Base-by-base conservation (phyloP, 1,140 invertebrate genomes). In the Pantala flavescens region DNA sequence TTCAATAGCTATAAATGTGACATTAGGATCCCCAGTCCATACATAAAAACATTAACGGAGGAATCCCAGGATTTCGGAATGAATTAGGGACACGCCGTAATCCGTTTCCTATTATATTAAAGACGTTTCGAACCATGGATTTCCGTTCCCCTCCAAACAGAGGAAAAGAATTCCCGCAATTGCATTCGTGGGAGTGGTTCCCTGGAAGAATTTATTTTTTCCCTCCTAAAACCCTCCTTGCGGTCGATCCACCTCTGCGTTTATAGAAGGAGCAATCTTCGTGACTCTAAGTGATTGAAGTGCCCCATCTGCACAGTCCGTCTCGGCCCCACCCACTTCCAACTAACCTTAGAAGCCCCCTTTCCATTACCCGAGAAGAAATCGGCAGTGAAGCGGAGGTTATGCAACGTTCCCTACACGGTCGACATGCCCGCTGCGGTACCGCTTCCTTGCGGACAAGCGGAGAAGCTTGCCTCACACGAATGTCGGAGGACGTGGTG, bases 391-490 rank as follows among this genome's bases (percentile, higher is more conserved):
- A 21, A 21, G 49, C 49, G 49, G 49, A 63, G 49, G 49, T 63
- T 63, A 63, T 63, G 49, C 49, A 63, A 63, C 49, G 3, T 63
- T 63, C n/a, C n/a, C 49, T 63, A 63, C 49, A 63, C 49, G n/a
- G 49, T 21, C 49, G 49, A 63, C 49, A 63, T 63, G 3, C 3
- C 49, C 49, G 49, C 49, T 63, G 49, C 49, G 49, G 49, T 63
- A 63, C 49, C n/a, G 49, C 49, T 63, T 3, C 49, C 49, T 63
- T 63, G 49, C 49, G 49, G 49, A 63, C 49, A 63, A 63, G 49
- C 49, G 49, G 49, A 63, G 49, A 63, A 63, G 49, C 49, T 63
- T 63, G 49, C 49, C 49, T 63, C 49, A 63, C 49, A 63, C 49
- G 16, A 63, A 21, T 63, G 49, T 63, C 49, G 49, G 49, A 63